Evolutionary conservation across 2,888 invertebrate genomes (phyloP).

Genomic region (Platycheirus rosarum): DNA sequence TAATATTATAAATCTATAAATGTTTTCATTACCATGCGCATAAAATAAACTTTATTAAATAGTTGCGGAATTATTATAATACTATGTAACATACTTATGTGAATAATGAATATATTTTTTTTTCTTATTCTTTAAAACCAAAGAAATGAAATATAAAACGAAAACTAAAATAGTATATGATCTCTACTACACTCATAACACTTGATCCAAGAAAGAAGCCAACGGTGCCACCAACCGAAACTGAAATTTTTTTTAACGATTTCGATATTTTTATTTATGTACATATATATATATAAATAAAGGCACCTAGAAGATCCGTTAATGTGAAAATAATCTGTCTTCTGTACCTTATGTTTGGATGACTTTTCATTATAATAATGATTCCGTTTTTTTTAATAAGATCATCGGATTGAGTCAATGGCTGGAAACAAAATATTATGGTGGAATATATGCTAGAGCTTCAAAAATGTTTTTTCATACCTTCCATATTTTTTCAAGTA

Average conservation of each 20-base stretch:
- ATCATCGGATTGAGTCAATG: neutral
- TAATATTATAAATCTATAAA: no score
- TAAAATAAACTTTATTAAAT: no score
- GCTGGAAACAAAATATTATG: constrained; percentile 16
- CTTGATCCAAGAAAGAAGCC: constrained; percentile 91
- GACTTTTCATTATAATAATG: constrained; percentile 75
- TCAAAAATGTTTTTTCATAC: constrained; percentile 19
- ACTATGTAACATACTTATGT: no score
- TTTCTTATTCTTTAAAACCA: constrained; percentile 78
- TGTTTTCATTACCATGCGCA: no score
- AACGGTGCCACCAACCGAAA: constrained; percentile 90
- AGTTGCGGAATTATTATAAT: no score
- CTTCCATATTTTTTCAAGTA: constrained; percentile 63
- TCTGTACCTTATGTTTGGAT: constrained; percentile 78
- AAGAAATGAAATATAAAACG: constrained; percentile 85
- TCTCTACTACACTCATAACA: constrained; percentile 89
- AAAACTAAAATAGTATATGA: constrained; percentile 88
- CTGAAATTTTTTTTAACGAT: constrained; percentile 81
- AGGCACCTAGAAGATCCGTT: constrained; percentile 80
- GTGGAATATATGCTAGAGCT: no score
- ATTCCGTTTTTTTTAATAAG: constrained; percentile 59
- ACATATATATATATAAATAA: neutral
- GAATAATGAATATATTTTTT: no score
- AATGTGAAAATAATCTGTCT: constrained; percentile 81
- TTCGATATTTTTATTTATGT: no score